Base-by-base conservation (phyloP, 2,888 invertebrate genomes). In the Helleia helle region DNA sequence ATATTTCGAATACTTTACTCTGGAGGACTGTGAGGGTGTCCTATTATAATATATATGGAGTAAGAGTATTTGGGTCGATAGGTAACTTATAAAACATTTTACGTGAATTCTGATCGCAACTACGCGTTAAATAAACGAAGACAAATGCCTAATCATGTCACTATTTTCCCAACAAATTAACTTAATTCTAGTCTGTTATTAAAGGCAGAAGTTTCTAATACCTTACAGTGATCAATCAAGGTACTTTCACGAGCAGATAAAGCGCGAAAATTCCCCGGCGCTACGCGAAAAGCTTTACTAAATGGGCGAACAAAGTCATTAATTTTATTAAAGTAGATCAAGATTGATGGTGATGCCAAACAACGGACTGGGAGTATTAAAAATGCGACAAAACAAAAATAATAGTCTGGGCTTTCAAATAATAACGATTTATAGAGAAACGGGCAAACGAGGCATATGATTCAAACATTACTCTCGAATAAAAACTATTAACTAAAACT, bases 321-420 rank as follows among this genome's bases (percentile, higher is more conserved):
- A 67, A 75, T 73, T 68, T 66, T 61, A 63, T 66, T 67, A 67
- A 70, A 74, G 64, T 61, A 66, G 61, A 71, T 64, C 58, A 62
- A 71, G 74, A 74, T 66, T 59, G 65, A 75, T 73, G 61, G 58
- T 47, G 49, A 48, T 43, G 45, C 45, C 45, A 43, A 41, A 48
- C 36, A 11, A 9, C 9, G 17, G 26, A 41, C 28, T 34, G 26
- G 48, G 48, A 55, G 49, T 36, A 48, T 38, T 27, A 48, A 47
- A 45, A 12, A 34, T 18, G 40, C 28, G 40, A 13, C 4, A 14
- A 17, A 34, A 34, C 31, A 34, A 34, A 34, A 12, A 34, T 18
- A 34, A 8, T 3, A 13, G 18, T 18, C 18, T 3, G 18, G 4
- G 5, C 5, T 3, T 18, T n/a, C n/a, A n/a, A n/a, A n/a, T n/a